These are phyloP conservation scores for Boloria euphrosyne DNA, from an alignment of 2,888 invertebrate species.

Conservation along the genomic window DNA sequence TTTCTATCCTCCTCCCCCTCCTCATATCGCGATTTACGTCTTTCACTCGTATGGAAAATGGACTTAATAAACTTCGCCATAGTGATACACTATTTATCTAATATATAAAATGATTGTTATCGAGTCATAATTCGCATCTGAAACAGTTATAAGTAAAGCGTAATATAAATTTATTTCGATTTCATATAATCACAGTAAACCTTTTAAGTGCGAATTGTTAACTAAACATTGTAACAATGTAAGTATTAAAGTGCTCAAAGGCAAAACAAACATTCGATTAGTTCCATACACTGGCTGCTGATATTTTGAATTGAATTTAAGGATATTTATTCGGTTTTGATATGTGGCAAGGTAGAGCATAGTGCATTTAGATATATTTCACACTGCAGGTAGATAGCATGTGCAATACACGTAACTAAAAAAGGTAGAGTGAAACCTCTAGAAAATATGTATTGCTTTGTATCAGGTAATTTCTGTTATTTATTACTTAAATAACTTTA, in stretches of 20 bases:
- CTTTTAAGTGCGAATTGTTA: background rate
- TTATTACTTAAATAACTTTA: too few relatives aligned
- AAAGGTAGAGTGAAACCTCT: too few relatives aligned
- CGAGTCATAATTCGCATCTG: slow-evolving; percentile 11
- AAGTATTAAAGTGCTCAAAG: background rate
- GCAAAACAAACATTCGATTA: too few relatives aligned
- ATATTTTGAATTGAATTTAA: too few relatives aligned
- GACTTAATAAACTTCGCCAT: slow-evolving; percentile 77
- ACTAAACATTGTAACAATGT: background rate
- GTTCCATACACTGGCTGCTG: too few relatives aligned
- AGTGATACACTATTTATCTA: slow-evolving; percentile 1
- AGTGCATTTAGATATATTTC: too few relatives aligned
- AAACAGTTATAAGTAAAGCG: slow-evolving; percentile 1
- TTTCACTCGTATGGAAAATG: slow-evolving; percentile 62
- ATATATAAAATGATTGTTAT: slow-evolving; percentile 9
- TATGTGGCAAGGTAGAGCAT: too few relatives aligned
- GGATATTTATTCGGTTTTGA: too few relatives aligned
- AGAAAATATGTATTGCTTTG: too few relatives aligned
- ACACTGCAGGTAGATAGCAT: too few relatives aligned
- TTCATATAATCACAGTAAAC: background rate
- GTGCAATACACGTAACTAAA: too few relatives aligned
- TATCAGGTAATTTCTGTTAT: too few relatives aligned
- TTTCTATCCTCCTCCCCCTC: slow-evolving; percentile 60
- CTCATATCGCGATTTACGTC: slow-evolving; percentile 52
- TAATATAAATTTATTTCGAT: slow-evolving; percentile 5